These are phyloP conservation scores for Hemibagrus guttatus DNA, from an alignment of 2,797 vertebrate genomes.

Conservation along the genomic window DNA sequence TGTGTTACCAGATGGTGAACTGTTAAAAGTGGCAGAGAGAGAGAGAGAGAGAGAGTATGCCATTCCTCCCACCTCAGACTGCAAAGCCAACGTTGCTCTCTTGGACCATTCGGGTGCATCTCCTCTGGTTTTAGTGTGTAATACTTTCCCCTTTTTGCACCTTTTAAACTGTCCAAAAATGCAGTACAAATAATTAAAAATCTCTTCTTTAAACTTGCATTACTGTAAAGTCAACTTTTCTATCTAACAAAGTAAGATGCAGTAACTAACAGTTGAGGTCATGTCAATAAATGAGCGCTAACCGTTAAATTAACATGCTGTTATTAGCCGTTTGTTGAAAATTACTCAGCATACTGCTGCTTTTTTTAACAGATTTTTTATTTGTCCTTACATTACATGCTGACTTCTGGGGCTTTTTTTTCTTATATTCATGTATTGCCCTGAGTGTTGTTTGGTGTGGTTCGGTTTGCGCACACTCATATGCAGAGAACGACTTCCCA, in stretches of 20 bases:
- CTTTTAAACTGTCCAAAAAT: too few relatives aligned
- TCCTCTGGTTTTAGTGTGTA: too few relatives aligned
- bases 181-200: too few relatives aligned
- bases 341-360: not conserved
- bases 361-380: not conserved
- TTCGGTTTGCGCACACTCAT: not conserved
- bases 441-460: constrained; percentile 2
- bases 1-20: too few relatives aligned
- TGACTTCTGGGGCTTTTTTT: too few relatives aligned
- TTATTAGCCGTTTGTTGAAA: not conserved
- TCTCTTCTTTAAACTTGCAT: not conserved
- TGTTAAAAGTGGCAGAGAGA: not conserved
- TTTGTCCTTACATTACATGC: not conserved
- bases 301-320: not conserved
- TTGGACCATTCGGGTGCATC: too few relatives aligned
- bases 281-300: not conserved
- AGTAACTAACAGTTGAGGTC: too few relatives aligned
- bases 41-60: too few relatives aligned
- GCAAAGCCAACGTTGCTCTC: too few relatives aligned
- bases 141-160: too few relatives aligned
- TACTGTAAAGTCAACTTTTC: not conserved
- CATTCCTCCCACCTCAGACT: too few relatives aligned
- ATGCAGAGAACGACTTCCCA: constrained; percentile 48
- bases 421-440: constrained; percentile 20
- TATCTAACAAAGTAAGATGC: not conserved